Evolutionary conservation across 2,888 invertebrate genomes (phyloP).

Genomic region (Epistrophella euchroma): DNA sequence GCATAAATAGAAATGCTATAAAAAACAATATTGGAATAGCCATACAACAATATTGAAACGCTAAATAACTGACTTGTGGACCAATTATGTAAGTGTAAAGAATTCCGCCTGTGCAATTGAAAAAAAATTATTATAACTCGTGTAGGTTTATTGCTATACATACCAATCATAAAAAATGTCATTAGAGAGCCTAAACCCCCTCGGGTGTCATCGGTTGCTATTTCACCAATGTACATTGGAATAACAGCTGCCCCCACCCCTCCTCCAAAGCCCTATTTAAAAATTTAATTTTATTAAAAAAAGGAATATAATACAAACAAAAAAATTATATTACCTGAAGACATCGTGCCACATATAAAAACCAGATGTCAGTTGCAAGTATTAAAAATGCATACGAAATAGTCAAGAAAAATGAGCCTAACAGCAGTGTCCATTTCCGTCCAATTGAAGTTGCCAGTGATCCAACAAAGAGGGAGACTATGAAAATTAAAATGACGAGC

Average conservation of each 20-base stretch:
- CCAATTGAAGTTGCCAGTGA: constrained; percentile 88
- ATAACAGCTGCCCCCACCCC: constrained; percentile 89
- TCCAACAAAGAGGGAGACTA: constrained; percentile 89
- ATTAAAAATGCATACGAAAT: constrained; percentile 89
- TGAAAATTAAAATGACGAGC: constrained; percentile 7
- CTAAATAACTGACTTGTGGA: constrained; percentile 88
- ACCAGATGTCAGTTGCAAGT: constrained; percentile 86
- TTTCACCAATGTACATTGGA: constrained; percentile 95
- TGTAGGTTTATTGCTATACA: neutral
- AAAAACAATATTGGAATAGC: constrained; percentile 87
- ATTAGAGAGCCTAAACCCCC: constrained; percentile 93
- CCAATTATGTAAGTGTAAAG: constrained; percentile 89
- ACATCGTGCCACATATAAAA: constrained; percentile 84
- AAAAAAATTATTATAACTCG: neutral
- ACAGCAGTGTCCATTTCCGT: constrained; percentile 88
- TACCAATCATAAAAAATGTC: constrained; percentile 88
- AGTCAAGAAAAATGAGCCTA: constrained; percentile 87
- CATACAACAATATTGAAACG: constrained; percentile 87
- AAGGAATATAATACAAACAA: neutral
- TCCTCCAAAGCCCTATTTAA: constrained; percentile 86
- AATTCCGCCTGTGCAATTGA: constrained; percentile 85
- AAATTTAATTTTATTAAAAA: neutral
- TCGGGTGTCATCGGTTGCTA: constrained; percentile 90
- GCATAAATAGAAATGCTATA: constrained; percentile 88
- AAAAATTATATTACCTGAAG: constrained; percentile 77